These are phyloP conservation scores for Theretra japonica DNA, from an alignment of 2,888 invertebrate genomes.

Conservation along the genomic window DNA sequence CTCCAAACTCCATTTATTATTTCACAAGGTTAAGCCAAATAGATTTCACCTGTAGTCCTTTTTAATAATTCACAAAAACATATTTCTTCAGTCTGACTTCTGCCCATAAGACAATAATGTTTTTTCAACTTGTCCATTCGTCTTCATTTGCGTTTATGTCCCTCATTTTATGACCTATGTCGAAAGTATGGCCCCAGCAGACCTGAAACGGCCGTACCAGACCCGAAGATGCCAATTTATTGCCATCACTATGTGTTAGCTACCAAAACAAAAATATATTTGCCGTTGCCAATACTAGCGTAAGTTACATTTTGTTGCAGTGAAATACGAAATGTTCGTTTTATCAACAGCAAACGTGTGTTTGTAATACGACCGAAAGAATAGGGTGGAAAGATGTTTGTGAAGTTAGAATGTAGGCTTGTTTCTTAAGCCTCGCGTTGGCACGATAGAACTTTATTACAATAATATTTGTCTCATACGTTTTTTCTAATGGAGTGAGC, in stretches of 20 bases:
- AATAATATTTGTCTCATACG: no score
- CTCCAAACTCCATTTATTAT: neutral
- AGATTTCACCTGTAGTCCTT: neutral
- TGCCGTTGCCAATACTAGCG: neutral
- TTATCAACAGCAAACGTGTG: neutral
- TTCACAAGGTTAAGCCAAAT: neutral
- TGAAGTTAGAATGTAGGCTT: constrained; percentile 15
- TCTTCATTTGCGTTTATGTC: constrained; percentile 27
- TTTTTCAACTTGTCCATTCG: constrained; percentile 6
- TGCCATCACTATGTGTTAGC: constrained; percentile 22
- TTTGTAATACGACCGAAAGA: neutral
- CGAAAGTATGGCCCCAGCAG: constrained; percentile 12
- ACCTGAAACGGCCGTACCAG: constrained; percentile 13
- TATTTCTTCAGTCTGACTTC: neutral
- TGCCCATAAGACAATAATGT: constrained; percentile 30
- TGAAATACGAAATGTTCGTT: neutral
- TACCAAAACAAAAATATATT: constrained; percentile 30
- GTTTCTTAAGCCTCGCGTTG: neutral
- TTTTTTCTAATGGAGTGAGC: no score
- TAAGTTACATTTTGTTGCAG: constrained; percentile 16
- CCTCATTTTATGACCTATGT: constrained; percentile 19
- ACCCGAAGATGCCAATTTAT: constrained; percentile 32
- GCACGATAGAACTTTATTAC: neutral
- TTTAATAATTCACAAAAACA: neutral
- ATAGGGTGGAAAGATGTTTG: neutral